These are phyloP conservation scores for Drosophila testacea DNA, from an alignment of 2,888 invertebrate genomes.

Conservation along the genomic window DNA sequence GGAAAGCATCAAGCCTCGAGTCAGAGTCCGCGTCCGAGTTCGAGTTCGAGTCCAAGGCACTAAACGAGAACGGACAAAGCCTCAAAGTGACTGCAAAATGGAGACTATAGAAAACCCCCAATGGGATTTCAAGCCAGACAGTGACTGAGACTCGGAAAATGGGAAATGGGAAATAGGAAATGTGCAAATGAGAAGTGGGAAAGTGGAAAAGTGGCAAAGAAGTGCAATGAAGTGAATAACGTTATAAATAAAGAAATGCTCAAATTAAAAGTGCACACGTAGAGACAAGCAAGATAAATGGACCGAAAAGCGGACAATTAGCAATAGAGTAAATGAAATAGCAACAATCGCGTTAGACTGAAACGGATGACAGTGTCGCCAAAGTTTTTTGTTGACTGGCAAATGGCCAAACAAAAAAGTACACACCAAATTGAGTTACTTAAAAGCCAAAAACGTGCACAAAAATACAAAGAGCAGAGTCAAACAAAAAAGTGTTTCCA, in stretches of 20 bases:
- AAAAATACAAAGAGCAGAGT: neutral
- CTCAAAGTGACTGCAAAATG: conserved; percentile 32
- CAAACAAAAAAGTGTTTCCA: conserved; percentile 4
- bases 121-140: conserved; percentile 19
- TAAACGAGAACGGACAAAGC: conserved; percentile 41
- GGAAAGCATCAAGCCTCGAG: conserved; percentile 25
- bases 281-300: conserved; percentile 46
- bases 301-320: conserved; percentile 50
- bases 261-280: conserved; percentile 68
- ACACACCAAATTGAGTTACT: conserved; percentile 53
- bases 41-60: neutral
- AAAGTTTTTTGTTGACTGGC: conserved; percentile 40
- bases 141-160: neutral
- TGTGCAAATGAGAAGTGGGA: neutral
- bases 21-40: conserved; percentile 8
- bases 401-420: conserved; percentile 43
- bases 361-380: conserved; percentile 36
- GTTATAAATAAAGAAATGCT: conserved; percentile 70
- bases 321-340: conserved; percentile 24
- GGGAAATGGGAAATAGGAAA: neutral
- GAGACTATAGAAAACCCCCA: conserved; percentile 16
- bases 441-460: conserved; percentile 30
- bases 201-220: conserved; percentile 8
- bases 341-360: conserved; percentile 21
- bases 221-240: conserved; percentile 69